Evolutionary conservation across 2,797 vertebrate genomes (phyloP).

Genomic region (Meriones psammophilus): DNA sequence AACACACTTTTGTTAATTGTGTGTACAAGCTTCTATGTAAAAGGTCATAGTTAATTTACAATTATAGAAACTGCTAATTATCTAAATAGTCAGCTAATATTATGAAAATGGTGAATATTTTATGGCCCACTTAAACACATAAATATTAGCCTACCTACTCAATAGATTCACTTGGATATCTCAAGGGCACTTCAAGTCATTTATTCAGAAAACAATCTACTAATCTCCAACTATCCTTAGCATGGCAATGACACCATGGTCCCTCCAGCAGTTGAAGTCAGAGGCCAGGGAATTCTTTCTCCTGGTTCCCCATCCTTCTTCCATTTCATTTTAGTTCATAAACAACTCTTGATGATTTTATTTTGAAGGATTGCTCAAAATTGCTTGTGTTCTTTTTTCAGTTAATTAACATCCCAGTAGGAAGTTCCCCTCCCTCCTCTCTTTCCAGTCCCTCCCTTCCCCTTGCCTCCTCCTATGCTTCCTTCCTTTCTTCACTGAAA

Average conservation of each 20-base stretch:
- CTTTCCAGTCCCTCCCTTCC: too few species aligned
- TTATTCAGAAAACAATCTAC: not conserved
- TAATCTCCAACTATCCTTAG: not conserved
- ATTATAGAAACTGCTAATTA: not conserved
- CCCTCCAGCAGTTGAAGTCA: not conserved
- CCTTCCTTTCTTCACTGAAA: too few species aligned
- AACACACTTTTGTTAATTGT: not conserved
- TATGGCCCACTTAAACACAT: not conserved
- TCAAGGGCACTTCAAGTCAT: not conserved
- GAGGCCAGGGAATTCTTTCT: not conserved
- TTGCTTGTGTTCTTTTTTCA: not conserved
- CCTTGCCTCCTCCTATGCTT: too few species aligned
- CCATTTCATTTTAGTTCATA: conserved; percentile 44
- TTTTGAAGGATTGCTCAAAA: conserved; percentile 22
- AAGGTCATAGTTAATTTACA: not conserved
- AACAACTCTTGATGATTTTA: conserved; percentile 4
- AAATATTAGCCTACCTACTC: not conserved
- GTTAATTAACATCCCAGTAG: too few species aligned
- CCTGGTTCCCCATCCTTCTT: not conserved
- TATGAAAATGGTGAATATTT: not conserved
- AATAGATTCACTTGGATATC: not conserved
- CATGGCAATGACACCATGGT: not conserved
- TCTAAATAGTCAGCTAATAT: conserved; percentile 22
- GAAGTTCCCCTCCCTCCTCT: too few species aligned
- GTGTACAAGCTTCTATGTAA: not conserved